These are phyloP conservation scores for Battus philenor DNA, from an alignment of 1,140 invertebrate species.

Conservation along the genomic window DNA sequence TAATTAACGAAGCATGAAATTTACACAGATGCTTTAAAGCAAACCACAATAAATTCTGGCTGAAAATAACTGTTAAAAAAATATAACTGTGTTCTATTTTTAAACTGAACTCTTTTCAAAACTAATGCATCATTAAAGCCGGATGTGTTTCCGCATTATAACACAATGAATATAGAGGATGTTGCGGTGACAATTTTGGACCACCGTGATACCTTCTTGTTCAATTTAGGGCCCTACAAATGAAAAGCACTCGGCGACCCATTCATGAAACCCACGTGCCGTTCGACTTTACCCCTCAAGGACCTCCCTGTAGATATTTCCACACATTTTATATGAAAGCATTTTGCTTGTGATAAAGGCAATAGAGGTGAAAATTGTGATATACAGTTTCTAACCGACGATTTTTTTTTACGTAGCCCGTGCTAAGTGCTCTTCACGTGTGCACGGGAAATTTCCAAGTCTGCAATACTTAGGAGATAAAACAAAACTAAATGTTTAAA, in stretches of 20 bases:
- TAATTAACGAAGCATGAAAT: too few species aligned
- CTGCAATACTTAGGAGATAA: not conserved
- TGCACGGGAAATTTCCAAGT: constrained; percentile 2
- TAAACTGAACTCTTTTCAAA: too few species aligned
- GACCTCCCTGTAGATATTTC: constrained; percentile 2
- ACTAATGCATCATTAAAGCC: too few species aligned
- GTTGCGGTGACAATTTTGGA: not conserved
- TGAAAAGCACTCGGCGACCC: constrained; percentile 3
- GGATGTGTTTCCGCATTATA: constrained; percentile 2
- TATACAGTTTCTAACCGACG: constrained; percentile 1
- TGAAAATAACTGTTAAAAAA: too few species aligned
- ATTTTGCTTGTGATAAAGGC: constrained; percentile 10
- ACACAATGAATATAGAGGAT: constrained; percentile 3
- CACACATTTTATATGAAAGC: not conserved
- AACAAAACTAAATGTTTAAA: constrained; percentile 2
- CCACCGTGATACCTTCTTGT: constrained; percentile 11
- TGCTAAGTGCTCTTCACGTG: constrained; percentile 5
- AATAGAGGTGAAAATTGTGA: constrained; percentile 10
- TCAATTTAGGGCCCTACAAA: constrained; percentile 7
- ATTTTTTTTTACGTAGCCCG: constrained; percentile 3
- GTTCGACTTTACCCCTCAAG: constrained; percentile 6
- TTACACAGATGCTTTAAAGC: too few species aligned
- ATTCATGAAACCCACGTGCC: constrained; percentile 12
- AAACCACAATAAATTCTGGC: too few species aligned
- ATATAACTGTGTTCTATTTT: too few species aligned